These are phyloP conservation scores for Cynodonichthys magdalenae DNA, from an alignment of 2,797 vertebrate species.

Conservation along the genomic window DNA sequence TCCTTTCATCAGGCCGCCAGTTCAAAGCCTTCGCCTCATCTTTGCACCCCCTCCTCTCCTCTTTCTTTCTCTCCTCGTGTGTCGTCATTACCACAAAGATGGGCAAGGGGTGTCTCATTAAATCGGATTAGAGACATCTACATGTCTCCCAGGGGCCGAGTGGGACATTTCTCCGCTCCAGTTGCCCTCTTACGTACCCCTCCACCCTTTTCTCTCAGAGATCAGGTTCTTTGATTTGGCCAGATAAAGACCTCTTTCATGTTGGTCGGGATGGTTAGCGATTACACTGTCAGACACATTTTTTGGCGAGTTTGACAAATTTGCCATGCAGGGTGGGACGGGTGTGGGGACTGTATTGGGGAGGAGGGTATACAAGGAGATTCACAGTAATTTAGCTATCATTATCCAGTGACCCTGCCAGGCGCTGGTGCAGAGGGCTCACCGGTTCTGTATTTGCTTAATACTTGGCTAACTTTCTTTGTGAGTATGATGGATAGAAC, in stretches of 20 bases:
- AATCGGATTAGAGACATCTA: constrained; percentile 79
- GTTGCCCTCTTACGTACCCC: constrained; percentile 3
- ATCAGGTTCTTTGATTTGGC: constrained; percentile 82
- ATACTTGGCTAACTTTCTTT: constrained; percentile 84
- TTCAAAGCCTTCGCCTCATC: constrained; percentile 75
- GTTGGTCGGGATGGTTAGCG: constrained; percentile 76
- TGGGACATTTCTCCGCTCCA: constrained; percentile 57
- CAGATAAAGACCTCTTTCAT: constrained; percentile 83
- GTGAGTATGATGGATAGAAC: constrained; percentile 68
- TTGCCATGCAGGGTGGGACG: constrained; percentile 63
- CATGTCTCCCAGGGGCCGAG: constrained; percentile 64
- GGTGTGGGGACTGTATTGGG: constrained; percentile 47
- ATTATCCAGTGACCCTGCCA: constrained; percentile 80
- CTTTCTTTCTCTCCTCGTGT: constrained; percentile 31
- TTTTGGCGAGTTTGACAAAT: constrained; percentile 77
- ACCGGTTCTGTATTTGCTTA: constrained; percentile 83
- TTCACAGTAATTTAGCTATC: constrained; percentile 87
- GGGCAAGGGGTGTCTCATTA: constrained; percentile 80
- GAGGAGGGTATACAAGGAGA: constrained; percentile 61
- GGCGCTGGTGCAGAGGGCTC: constrained; percentile 56
- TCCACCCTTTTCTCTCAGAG: constrained; percentile 62
- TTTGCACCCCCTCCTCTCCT: constrained; percentile 30
- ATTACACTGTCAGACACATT: constrained; percentile 81
- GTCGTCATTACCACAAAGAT: constrained; percentile 73
- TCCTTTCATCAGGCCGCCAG: constrained; percentile 68